Evolutionary conservation across 2,113 vertebrate genomes (phyloP), one percentile per base, ranked within the genome.

Genomic region (Alethe diademata): DNA sequence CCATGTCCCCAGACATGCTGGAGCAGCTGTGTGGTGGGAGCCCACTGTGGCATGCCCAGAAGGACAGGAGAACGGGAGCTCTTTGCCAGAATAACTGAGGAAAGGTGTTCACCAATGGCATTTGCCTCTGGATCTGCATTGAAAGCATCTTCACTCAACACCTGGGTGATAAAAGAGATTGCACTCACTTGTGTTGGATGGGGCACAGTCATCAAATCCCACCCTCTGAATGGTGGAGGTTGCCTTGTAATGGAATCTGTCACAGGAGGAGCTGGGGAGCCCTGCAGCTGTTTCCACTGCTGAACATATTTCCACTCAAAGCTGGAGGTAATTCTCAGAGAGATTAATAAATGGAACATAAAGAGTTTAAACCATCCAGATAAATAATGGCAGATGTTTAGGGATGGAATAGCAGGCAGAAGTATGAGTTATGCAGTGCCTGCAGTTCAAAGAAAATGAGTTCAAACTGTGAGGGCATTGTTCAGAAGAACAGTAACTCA

Each of bases 371-470:
- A 66, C 90, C 10, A 0, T 38, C 19, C 9, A 0, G 78, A 85
- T 95, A 96, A 95, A 92, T 87, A 82, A 79, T 45, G 51, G 56
- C 87, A 96, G 80, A 91, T 91, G 92, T 91, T 95, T 73, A 54
- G 50, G 88, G 67, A 90, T 78, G 47, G 62, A 75, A 26, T 42
- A 92, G 45, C 24, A 88, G 78, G 51, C 70, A 86, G 47, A 94
- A 82, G 16, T 16, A 65, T 82, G 85, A 90, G 71, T 74, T 85
- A 50, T 4, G 17, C 54, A 72, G 73, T 28, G 78, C 57, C 40
- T 75, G 54, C 58, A 79, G 62, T 83, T 96, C 87, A 90, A 93
- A 91, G 90, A 70, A 82, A 86, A 91, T 73, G 8, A 82, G 60
- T 76, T 82, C 47, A 73, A 62, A 91, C 61, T 58, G 50, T 0